phyloP scores from a whole-genome alignment of 2,888 invertebrate species.

The Agrotis ipsilon region DNA sequence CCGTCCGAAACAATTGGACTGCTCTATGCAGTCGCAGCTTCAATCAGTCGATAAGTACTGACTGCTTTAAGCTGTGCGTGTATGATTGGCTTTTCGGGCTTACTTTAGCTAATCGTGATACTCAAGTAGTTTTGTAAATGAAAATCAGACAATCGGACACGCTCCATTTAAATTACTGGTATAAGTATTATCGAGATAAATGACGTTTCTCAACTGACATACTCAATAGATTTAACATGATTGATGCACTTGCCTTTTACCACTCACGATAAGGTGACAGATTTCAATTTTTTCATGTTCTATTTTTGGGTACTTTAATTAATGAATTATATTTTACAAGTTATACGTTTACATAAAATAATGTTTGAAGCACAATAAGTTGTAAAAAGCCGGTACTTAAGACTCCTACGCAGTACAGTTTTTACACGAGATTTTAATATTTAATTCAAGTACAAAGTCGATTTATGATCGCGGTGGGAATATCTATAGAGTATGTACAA shows the following conservation, averaged over 20 bases:
- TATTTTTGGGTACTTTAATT: neutral
- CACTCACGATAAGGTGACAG: neutral
- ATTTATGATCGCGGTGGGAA: conserved; percentile 68
- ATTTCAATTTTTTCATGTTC: neutral
- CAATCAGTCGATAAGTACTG: too few relatives aligned
- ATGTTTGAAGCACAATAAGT: conserved; percentile 18
- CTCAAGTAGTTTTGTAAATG: neutral
- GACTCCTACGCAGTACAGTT: conserved; percentile 43
- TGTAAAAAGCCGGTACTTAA: conserved; percentile 25
- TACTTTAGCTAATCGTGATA: neutral
- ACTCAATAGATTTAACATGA: neutral
- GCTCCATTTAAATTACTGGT: neutral
- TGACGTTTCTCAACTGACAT: neutral
- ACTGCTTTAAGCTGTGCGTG: too few relatives aligned
- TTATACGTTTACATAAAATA: conserved; percentile 15
- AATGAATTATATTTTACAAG: too few relatives aligned
- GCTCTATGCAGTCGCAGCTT: too few relatives aligned
- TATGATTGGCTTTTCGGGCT: neutral
- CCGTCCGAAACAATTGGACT: too few relatives aligned
- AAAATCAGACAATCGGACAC: neutral
- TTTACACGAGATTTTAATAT: conserved; percentile 59
- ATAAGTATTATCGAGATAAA: neutral
- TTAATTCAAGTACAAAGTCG: conserved; percentile 65
- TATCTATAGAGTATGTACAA: conserved; percentile 68
- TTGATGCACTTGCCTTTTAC: neutral